phyloP scores from a whole-genome alignment of 2,888 invertebrate genomes.

The Pheosia gnoma region DNA sequence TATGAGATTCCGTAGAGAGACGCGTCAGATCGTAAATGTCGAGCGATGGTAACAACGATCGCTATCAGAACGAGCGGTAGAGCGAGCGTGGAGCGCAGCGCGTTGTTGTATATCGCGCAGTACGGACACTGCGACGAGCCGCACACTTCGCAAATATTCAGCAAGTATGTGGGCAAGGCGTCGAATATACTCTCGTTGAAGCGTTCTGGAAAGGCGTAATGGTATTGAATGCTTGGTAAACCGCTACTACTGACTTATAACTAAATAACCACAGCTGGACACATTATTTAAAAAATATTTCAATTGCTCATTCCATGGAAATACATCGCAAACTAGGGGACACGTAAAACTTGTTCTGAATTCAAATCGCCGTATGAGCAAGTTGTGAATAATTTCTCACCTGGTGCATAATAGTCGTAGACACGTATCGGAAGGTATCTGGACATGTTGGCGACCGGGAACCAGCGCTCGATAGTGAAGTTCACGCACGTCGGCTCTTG shows the following conservation, averaged over 20 bases:
- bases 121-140: conserved; percentile 97
- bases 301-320: neutral
- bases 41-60: conserved; percentile 24
- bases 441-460: conserved; percentile 98
- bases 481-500: conserved; percentile 93
- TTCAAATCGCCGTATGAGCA: conserved; percentile 11
- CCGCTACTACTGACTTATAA: too few relatives aligned
- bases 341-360: neutral
- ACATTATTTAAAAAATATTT: too few relatives aligned
- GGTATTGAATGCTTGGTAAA: too few relatives aligned
- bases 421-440: conserved; percentile 94
- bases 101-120: conserved; percentile 92
- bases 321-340: neutral
- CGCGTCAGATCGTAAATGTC: conserved; percentile 24
- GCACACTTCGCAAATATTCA: conserved; percentile 97
- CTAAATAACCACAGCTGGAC: too few relatives aligned
- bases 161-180: conserved; percentile 91
- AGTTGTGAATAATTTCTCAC: conserved; percentile 74
- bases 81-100: conserved; percentile 56
- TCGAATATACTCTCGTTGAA: conserved; percentile 97
- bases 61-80: conserved; percentile 39
- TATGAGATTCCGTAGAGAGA: conserved; percentile 26
- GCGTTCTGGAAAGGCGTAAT: conserved; percentile 86
- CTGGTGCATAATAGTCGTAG: conserved; percentile 98
- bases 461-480: conserved; percentile 97